Conservation (phyloP, 2,888 invertebrate species). For the Glaucopsyche alexis region DNA sequence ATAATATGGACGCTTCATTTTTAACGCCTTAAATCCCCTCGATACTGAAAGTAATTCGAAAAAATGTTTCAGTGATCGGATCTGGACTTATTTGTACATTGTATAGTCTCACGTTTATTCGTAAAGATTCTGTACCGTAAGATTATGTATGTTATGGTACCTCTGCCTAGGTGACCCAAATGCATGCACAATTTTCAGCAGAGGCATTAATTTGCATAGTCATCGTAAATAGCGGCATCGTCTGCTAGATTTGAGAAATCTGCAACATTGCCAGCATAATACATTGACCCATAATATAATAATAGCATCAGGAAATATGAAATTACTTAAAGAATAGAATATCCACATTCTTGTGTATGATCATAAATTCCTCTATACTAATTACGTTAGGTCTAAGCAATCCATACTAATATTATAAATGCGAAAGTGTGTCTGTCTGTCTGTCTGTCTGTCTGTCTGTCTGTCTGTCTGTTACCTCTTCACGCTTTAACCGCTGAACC, state of each 20-base stretch:
- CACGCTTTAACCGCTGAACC: too few species aligned
- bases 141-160: background rate
- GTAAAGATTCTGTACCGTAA: slow-evolving; percentile 8
- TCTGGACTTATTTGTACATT: too few species aligned
- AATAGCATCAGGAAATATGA: background rate
- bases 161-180: slow-evolving; percentile 19
- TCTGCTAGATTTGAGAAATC: background rate
- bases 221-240: background rate
- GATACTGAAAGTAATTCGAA: too few species aligned
- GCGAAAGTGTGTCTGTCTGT: too few species aligned
- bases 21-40: too few species aligned
- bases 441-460: too few species aligned
- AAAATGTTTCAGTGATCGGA: too few species aligned
- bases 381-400: background rate
- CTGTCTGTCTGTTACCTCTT: too few species aligned
- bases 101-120: background rate
- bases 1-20: too few species aligned
- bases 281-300: background rate
- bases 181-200: slow-evolving; percentile 22
- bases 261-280: background rate
- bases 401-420: background rate
- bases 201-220: slow-evolving; percentile 20
- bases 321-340: background rate
- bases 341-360: background rate
- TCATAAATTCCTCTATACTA: background rate